Evolutionary conservation across 2,888 invertebrate genomes (phyloP).

Genomic region (Ennomos erosarius): DNA sequence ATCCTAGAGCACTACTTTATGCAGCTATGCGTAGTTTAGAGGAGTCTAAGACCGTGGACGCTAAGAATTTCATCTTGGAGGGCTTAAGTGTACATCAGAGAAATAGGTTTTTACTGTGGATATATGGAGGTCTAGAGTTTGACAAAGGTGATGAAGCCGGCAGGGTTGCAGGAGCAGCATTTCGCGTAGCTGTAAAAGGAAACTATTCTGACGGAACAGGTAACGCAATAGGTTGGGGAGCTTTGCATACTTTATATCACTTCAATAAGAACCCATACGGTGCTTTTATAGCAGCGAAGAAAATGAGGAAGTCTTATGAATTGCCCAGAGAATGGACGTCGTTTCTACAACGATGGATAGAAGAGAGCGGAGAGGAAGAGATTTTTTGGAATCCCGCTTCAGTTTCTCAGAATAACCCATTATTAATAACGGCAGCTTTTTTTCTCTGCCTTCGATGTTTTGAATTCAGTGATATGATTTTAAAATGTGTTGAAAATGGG

Average conservation of each 20-base stretch:
- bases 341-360: conserved; percentile 64
- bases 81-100: conserved; percentile 58
- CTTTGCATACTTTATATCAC: conserved; percentile 70
- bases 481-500: conserved; percentile 62
- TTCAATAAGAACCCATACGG: conserved; percentile 52
- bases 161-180: conserved; percentile 61
- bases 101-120: conserved; percentile 73
- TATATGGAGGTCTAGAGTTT: conserved; percentile 66
- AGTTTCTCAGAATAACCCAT: conserved; percentile 58
- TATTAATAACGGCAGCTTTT: conserved; percentile 73
- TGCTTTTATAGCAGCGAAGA: conserved; percentile 68
- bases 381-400: conserved; percentile 65
- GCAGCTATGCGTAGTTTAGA: conserved; percentile 69
- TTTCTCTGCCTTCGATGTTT: conserved; percentile 75
- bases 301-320: conserved; percentile 72
- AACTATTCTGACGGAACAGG: conserved; percentile 69
- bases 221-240: conserved; percentile 76
- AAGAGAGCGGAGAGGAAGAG: conserved; percentile 74
- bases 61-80: conserved; percentile 57
- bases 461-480: conserved; percentile 61
- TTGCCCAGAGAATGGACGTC: conserved; percentile 66
- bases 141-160: conserved; percentile 53
- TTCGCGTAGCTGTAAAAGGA: conserved; percentile 71
- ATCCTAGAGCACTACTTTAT: conserved; percentile 63
- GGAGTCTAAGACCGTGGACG: conserved; percentile 56